These are phyloP conservation scores for Mandrillus leucophaeus DNA, from an alignment of 2,113 vertebrate species.

Conservation along the genomic window DNA sequence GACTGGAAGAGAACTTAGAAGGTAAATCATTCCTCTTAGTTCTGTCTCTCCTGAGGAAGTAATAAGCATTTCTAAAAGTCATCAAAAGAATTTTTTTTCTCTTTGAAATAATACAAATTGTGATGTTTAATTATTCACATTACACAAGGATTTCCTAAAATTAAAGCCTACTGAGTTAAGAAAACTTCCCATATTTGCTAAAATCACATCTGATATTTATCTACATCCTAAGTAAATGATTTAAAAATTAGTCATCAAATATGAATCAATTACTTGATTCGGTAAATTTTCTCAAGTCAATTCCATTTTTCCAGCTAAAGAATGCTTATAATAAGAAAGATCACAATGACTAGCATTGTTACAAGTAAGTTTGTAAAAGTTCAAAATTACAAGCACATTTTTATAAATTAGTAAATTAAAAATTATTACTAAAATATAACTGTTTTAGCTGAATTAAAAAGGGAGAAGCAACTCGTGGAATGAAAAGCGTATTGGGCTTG, in stretches of 20 bases:
- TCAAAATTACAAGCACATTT: constrained; percentile 22
- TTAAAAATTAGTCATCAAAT: constrained; percentile 53
- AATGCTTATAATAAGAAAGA: constrained; percentile 46
- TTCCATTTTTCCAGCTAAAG: constrained; percentile 47
- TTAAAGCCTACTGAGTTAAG: constrained; percentile 52
- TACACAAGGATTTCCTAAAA: constrained; percentile 38
- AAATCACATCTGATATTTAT: constrained; percentile 17
- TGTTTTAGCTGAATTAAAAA: constrained; percentile 38
- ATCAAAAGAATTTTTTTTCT: constrained; percentile 13
- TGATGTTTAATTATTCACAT: constrained; percentile 36
- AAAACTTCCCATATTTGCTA: constrained; percentile 26
- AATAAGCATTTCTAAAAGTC: constrained; percentile 28
- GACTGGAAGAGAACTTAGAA: not conserved
- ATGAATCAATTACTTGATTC: constrained; percentile 37
- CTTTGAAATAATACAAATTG: constrained; percentile 21
- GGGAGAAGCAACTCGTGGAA: not conserved
- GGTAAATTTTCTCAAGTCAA: constrained; percentile 34
- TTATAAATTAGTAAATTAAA: constrained; percentile 19
- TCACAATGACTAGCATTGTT: constrained; percentile 29
- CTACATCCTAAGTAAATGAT: constrained; percentile 6
- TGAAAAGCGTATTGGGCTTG: not conserved
- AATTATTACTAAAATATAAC: constrained; percentile 28
- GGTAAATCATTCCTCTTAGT: not conserved
- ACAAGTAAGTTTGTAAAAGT: constrained; percentile 32
- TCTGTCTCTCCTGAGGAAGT: not conserved